These are phyloP conservation scores for Mnemiopsis leidyi DNA, from an alignment of 37 sponge, comb jelly and placozoan genomes.

Conservation along the genomic window DNA sequence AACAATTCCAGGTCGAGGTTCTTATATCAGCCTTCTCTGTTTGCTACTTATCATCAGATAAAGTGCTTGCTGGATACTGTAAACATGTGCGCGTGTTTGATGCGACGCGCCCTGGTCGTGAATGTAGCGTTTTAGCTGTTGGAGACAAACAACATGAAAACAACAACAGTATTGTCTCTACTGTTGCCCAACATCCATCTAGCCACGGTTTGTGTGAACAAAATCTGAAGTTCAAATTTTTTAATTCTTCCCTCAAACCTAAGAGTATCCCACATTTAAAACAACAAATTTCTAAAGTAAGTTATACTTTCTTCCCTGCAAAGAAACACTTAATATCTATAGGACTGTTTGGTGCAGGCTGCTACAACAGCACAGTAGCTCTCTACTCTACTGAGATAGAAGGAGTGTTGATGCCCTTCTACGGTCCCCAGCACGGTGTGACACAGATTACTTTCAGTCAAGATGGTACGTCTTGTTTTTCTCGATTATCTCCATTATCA, in stretches of 20 bases:
- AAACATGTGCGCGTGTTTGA: slow-evolving; percentile 43
- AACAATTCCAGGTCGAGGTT: slow-evolving; percentile 21
- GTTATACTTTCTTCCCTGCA: not conserved
- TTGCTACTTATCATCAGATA: slow-evolving; percentile 7
- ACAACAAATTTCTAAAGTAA: not conserved
- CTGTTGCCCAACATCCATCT: slow-evolving; percentile 3
- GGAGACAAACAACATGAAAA: slow-evolving; percentile 22
- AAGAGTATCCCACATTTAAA: too few species aligned
- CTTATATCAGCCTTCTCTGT: slow-evolving; percentile 49
- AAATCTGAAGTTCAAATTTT: too few species aligned
- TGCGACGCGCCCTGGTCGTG: slow-evolving; percentile 6
- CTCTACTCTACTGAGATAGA: slow-evolving; percentile 7
- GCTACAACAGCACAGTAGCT: slow-evolving; percentile 37
- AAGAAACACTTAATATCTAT: too few species aligned
- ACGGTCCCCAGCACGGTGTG: slow-evolving; percentile 12
- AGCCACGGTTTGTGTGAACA: not conserved
- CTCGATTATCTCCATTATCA: too few species aligned
- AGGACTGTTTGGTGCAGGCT: slow-evolving; percentile 31
- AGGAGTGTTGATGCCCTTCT: not conserved
- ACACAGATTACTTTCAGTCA: slow-evolving; percentile 23
- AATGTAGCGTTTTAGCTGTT: not conserved
- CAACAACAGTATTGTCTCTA: slow-evolving; percentile 26
- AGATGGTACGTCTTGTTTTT: slow-evolving; percentile 39
- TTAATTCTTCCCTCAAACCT: too few species aligned
- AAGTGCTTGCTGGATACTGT: slow-evolving; percentile 30